Conservation (phyloP, 2,113 vertebrate genomes). For the Actenoides lindsayi region DNA sequence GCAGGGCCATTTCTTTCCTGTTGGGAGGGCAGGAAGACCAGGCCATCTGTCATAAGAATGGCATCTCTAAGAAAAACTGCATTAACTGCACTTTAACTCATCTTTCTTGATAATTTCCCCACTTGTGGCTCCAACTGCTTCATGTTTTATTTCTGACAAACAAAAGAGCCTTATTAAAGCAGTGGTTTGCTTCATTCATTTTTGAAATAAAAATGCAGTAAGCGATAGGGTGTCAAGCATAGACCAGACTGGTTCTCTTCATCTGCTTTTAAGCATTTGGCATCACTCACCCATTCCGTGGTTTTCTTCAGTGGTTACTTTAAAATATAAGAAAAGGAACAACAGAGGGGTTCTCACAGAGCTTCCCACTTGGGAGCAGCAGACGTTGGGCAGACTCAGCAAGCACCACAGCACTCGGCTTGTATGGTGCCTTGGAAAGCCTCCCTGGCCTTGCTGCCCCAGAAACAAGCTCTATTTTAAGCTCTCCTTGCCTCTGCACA, state of each 20-base stretch:
- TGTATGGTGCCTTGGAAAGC: not conserved
- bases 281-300: not conserved
- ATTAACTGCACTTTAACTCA: not conserved
- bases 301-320: not conserved
- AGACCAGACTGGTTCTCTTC: not conserved
- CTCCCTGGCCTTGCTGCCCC: not conserved
- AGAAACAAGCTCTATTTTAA: not conserved
- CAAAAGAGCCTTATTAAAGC: not conserved
- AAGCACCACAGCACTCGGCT: not conserved
- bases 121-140: not conserved
- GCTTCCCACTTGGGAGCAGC: not conserved
- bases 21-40: not conserved
- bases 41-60: not conserved
- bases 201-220: slow-evolving; percentile 1
- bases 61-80: not conserved
- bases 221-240: not conserved
- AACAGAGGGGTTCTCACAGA: not conserved
- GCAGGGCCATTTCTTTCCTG: not conserved
- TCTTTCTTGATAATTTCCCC: slow-evolving; percentile 1
- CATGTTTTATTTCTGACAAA: slow-evolving; percentile 4
- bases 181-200: not conserved
- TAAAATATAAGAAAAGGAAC: not conserved
- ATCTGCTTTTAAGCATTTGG: not conserved
- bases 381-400: not conserved
- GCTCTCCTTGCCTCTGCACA: not conserved